Evolutionary conservation across 2,888 invertebrate genomes (phyloP), one percentile per base, ranked within the genome.

Genomic region (Ferrisia virgata): DNA sequence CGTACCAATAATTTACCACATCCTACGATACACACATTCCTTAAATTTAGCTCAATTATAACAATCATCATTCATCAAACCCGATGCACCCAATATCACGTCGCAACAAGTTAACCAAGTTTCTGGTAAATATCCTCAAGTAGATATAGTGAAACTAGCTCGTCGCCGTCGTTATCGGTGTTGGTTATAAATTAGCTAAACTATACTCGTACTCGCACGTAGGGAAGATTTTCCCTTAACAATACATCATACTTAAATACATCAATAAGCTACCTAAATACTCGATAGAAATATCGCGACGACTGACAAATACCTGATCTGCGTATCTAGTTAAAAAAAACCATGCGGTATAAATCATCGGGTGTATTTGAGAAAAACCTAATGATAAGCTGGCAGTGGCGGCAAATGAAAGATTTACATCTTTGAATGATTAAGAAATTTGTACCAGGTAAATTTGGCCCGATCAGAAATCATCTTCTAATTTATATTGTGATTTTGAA

Each of bases 121-220:
- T 64, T 64, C 64, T 64, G 64, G 64, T 64, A 64, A 64, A 64
- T 64, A 64, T 64, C 64, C 64, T 53, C 22, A 53, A 53, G 53
- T 53, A n/a, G n/a, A 53, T 53, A 53, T 11, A 22, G 5, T 22
- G 18, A 28, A 13, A 28, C 64, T 15, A 11, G 64, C 15, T 28
- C 15, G 64, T 28, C 13, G n/a, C n/a, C n/a, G n/a, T n/a, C n/a
- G n/a, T n/a, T n/a, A n/a, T n/a, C n/a, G n/a, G n/a, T n/a, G n/a
- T n/a, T n/a, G 15, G 11, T 28, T 15, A 64, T 28, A 64, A 28
- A 64, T 28, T 28, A 64, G 28, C 64, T 64, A 47, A 0, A 13
- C 2, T 40, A 40, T n/a, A 47, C 18, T 2, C 11, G 22, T 53
- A 22, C 53, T 9, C 18, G 22, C 11, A 13, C n/a, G n/a, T n/a